Conservation (phyloP, 1,140 invertebrate genomes). For the Thaumatotibia leucotreta region DNA sequence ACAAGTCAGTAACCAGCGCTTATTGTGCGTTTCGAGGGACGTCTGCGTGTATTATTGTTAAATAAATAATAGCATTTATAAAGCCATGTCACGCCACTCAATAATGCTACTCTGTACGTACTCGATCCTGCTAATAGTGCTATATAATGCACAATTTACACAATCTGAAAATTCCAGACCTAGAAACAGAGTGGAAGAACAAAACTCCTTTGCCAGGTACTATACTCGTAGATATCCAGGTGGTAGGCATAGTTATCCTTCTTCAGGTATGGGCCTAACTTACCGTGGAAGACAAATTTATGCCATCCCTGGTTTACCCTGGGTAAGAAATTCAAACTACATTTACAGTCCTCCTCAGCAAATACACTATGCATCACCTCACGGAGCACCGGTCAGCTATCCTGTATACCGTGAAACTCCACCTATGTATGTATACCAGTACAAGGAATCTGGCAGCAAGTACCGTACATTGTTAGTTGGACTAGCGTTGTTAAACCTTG, state of each 20-base stretch:
- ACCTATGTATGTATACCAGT: conserved; percentile 62
- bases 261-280: conserved; percentile 5
- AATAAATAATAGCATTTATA: neutral
- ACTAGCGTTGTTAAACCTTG: conserved; percentile 59
- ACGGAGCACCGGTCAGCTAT: conserved; percentile 40
- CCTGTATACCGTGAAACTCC: conserved; percentile 58
- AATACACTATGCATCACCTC: conserved; percentile 48
- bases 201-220: conserved; percentile 37
- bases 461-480: conserved; percentile 61
- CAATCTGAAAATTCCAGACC: neutral
- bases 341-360: conserved; percentile 59
- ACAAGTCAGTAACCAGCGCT: neutral
- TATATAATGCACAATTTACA: neutral
- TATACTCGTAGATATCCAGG: conserved; percentile 33
- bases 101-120: neutral
- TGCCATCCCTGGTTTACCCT: too few species aligned
- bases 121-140: neutral
- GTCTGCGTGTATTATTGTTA: neutral
- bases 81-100: neutral
- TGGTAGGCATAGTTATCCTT: conserved; percentile 29
- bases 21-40: neutral
- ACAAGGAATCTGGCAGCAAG: conserved; percentile 65
- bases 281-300: neutral
- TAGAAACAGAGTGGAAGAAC: conserved; percentile 15
- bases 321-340: too few species aligned